These are phyloP conservation scores for Micronisus gabar DNA, from an alignment of 2,113 vertebrate genomes.

Conservation along the genomic window DNA sequence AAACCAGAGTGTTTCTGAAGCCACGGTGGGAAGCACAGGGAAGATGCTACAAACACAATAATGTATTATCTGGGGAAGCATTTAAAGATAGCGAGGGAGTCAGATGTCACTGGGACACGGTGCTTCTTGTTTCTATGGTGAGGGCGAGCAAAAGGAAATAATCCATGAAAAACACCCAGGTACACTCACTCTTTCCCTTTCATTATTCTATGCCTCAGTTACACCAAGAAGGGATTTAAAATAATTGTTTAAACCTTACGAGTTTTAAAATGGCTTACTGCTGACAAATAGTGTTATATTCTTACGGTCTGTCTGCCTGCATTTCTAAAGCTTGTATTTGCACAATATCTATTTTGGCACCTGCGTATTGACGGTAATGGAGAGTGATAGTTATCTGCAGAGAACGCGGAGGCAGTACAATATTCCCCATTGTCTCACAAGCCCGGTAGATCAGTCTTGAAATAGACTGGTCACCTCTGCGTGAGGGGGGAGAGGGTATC, in stretches of 20 bases:
- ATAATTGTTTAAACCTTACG: not conserved
- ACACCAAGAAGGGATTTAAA: not conserved
- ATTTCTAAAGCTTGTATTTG: not conserved
- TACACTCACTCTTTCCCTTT: not conserved
- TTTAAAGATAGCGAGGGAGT: not conserved
- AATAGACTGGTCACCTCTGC: not conserved
- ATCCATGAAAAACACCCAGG: not conserved
- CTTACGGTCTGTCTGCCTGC: not conserved
- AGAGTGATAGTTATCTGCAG: not conserved
- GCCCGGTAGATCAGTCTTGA: not conserved
- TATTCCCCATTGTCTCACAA: not conserved
- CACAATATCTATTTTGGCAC: not conserved
- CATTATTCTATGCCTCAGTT: not conserved
- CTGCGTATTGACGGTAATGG: not conserved
- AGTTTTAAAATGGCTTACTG: not conserved
- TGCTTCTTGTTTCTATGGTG: conserved; percentile 9
- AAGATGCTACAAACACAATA: conserved; percentile 7
- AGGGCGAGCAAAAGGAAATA: not conserved
- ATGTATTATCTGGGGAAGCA: conserved; percentile 11
- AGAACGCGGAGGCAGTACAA: not conserved
- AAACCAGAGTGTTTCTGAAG: not conserved
- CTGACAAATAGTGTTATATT: not conserved
- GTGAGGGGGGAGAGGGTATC: not conserved
- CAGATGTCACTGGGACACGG: not conserved
- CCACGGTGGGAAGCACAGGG: not conserved